Base-by-base conservation (phyloP, 2,797 vertebrate genomes). In the Echiichthys vipera region DNA sequence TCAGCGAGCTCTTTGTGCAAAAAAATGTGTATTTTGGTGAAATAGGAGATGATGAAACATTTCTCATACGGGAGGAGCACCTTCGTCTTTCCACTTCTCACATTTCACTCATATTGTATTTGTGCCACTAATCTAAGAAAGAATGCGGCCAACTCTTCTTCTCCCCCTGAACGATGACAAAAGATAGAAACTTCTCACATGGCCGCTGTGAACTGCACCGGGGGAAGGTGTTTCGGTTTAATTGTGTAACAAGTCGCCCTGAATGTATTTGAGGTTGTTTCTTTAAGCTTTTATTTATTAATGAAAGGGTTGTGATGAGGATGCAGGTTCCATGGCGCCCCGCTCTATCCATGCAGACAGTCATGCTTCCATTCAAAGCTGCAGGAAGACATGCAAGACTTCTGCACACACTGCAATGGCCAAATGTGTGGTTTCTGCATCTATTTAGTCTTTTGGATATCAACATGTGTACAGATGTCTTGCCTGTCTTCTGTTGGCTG, bases 51-150 rank as follows among this genome's bases (percentile, higher is more conserved):
- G 47, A 59, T 37, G 63, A 55, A 65, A 43, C 20, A 43, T 75
- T 76, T 13, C 36, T 36, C 14, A 20, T 4, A n/a, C 7, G 53
- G 72, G 68, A 74, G 75, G 63, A 63, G 58, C 40, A 7, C 22
- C 55, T 29, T 8, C 42, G 24, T 64, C 72, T 57, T 47, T 30
- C 47, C 47, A 74, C 68, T 17, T 69, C 84, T 92, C 86, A 85
- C 18, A 24, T 92, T 89, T 86, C 87, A 61, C 74, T 71, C 59
- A 70, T 78, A 87, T 82, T 87, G 80, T 85, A 74, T 79, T 46
- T 53, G 50, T 49, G 65, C 18, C 18, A 27, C 63, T 70, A 40
- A 70, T 77, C 63, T 64, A 63, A 50, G 61, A 34, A 78, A 75
- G 71, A 87, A 88, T 84, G 78, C 22, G 57, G 67, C 22, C 65